Conservation (phyloP, 2,113 vertebrate species). For the Dendrocopos noguchii region DNA sequence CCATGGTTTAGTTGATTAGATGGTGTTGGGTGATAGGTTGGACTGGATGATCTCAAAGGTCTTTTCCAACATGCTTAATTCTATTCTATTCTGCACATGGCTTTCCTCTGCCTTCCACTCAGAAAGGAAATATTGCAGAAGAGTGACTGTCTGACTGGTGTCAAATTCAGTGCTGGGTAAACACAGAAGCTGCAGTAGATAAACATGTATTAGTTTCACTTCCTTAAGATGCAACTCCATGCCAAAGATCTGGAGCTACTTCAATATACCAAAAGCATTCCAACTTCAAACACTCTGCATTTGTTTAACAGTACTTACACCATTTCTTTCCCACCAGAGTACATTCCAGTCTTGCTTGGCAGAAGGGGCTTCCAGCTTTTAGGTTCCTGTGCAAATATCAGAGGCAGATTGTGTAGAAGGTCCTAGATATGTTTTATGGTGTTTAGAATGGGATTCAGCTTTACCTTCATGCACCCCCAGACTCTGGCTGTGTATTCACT, state of each 20-base stretch:
- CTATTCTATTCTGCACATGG: too few relatives aligned
- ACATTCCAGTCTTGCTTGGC: neutral
- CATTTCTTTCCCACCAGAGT: neutral
- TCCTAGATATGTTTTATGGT: neutral
- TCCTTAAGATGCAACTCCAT: neutral
- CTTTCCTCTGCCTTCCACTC: neutral
- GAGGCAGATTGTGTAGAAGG: neutral
- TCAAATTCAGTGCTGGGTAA: neutral
- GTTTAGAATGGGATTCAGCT: neutral
- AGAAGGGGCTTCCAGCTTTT: neutral
- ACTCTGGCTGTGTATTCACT: neutral
- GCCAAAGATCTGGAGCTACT: neutral
- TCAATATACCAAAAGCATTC: neutral
- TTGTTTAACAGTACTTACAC: neutral
- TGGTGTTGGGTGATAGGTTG: too few relatives aligned
- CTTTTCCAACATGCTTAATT: too few relatives aligned
- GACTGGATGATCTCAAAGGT: too few relatives aligned
- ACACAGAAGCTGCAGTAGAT: neutral
- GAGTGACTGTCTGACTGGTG: neutral
- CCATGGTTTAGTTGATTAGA: too few relatives aligned
- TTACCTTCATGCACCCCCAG: neutral
- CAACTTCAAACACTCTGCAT: neutral
- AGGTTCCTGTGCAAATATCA: neutral
- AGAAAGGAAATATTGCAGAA: neutral
- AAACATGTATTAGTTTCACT: neutral